Conservation (phyloP, 64 coral and sea anemone species). For the Catalaphyllia jardinei region DNA sequence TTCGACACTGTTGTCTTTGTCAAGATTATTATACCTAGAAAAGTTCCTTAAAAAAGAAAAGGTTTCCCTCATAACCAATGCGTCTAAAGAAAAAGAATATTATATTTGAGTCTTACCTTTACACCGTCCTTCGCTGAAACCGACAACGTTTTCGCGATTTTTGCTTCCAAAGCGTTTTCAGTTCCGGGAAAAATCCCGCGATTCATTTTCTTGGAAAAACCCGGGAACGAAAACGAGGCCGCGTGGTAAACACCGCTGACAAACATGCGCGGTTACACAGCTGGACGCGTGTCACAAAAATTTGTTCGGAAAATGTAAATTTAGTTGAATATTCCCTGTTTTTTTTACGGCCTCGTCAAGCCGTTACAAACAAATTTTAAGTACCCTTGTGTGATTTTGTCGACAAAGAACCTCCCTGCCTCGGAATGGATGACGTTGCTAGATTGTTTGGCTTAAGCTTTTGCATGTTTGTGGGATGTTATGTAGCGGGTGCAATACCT, state of each 20-base stretch:
- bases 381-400: background rate
- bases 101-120: background rate
- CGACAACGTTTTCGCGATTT: background rate
- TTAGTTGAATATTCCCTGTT: background rate
- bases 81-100: background rate
- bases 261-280: conserved; percentile 20
- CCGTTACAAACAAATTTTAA: background rate
- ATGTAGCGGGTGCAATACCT: conserved; percentile 83
- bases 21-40: too few species aligned
- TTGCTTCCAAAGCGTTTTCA: background rate
- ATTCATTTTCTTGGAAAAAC: background rate
- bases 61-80: too few species aligned
- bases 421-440: conserved; percentile 76
- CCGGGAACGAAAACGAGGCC: background rate
- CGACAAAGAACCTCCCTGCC: background rate
- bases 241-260: background rate
- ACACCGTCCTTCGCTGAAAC: too few species aligned
- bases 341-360: background rate
- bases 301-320: conserved; percentile 7
- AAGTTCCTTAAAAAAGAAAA: too few species aligned
- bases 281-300: conserved; percentile 16
- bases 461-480: conserved; percentile 89
- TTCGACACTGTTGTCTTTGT: too few species aligned
- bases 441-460: conserved; percentile 84
- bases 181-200: background rate